Conservation (phyloP, 2,888 invertebrate genomes). For the Metopia argyrocephala region DNA sequence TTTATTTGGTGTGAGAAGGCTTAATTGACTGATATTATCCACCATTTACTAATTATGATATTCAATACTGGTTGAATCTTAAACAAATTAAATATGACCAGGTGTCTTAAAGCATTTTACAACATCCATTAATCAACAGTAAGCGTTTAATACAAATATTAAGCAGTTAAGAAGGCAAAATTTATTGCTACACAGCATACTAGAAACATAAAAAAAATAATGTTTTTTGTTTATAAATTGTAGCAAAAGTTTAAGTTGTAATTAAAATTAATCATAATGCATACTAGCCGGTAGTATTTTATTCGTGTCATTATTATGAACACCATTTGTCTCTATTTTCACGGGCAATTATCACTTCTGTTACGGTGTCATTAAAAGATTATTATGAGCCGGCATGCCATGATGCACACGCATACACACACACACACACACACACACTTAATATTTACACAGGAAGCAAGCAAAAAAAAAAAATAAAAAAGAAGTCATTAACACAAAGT, state of each 20-base stretch:
- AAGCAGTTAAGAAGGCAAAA: no score
- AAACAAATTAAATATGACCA: no score
- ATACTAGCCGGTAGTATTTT: neutral
- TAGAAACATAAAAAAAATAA: neutral
- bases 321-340: slow-evolving; percentile 40
- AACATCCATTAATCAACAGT: no score
- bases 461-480: no score
- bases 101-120: no score
- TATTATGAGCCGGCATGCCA: slow-evolving; percentile 37
- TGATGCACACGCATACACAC: neutral
- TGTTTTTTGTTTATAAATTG: neutral
- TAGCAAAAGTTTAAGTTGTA: slow-evolving; percentile 10
- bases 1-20: no score
- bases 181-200: no score
- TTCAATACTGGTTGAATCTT: no score
- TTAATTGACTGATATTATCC: no score
- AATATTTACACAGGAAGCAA: no score
- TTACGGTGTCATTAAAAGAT: slow-evolving; percentile 52
- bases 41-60: no score
- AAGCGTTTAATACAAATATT: no score
- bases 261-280: slow-evolving; percentile 27
- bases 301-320: neutral
- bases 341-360: slow-evolving; percentile 48
- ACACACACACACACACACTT: neutral
- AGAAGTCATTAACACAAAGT: neutral